Conservation (phyloP, 2,113 vertebrate genomes). For the Proterorhinus semilunaris region DNA sequence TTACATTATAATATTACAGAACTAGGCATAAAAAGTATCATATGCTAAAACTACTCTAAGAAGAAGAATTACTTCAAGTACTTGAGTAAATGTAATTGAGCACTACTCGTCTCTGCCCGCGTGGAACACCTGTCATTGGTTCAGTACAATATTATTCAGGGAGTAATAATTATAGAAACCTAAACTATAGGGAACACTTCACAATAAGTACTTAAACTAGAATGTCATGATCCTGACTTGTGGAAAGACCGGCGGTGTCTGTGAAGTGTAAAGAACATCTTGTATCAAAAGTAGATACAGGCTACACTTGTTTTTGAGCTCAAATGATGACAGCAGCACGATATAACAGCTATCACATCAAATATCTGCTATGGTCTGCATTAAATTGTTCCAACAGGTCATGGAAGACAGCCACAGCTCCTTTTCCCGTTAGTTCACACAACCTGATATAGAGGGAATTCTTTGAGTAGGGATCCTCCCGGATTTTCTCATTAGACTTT, state of each 20-base stretch:
- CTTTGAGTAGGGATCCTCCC: conserved; percentile 23
- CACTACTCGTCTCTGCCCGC: too few species aligned
- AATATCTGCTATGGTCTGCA: conserved; percentile 57
- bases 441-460: conserved; percentile 25
- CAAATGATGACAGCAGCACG: conserved; percentile 16
- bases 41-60: too few species aligned
- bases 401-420: conserved; percentile 53
- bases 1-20: too few species aligned
- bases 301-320: conserved; percentile 6
- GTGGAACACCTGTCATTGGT: too few species aligned
- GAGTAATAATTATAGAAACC: too few species aligned
- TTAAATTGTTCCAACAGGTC: conserved; percentile 53
- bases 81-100: too few species aligned
- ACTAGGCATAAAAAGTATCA: too few species aligned
- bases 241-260: background rate
- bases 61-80: too few species aligned
- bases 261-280: conserved; percentile 9
- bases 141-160: too few species aligned
- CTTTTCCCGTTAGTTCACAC: conserved; percentile 52
- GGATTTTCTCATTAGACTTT: conserved; percentile 69
- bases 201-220: too few species aligned
- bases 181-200: too few species aligned
- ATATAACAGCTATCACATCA: conserved; percentile 45
- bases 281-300: background rate
- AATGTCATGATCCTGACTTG: too few species aligned